phyloP scores from a whole-genome alignment of 2,113 vertebrate genomes.

The Strix aluco region DNA sequence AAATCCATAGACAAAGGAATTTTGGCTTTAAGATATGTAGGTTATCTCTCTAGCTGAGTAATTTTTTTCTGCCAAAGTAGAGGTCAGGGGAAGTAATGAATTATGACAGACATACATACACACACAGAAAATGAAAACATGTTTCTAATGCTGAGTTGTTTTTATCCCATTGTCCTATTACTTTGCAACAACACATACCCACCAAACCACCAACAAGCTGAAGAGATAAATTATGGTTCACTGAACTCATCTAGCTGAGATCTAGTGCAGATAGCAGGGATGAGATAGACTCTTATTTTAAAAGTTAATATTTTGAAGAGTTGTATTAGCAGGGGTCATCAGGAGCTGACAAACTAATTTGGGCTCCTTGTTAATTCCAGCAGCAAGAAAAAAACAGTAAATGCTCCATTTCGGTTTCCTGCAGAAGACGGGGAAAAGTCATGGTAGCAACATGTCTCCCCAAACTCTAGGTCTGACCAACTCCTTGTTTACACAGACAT shows the following conservation, averaged over 20 bases:
- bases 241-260: slow-evolving; percentile 6
- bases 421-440: not conserved
- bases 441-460: not conserved
- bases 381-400: not conserved
- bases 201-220: not conserved
- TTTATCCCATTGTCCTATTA: not conserved
- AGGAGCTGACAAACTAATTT: not conserved
- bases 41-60: not conserved
- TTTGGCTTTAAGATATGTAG: slow-evolving; percentile 1
- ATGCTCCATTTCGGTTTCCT: not conserved
- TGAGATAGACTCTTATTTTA: not conserved
- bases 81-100: slow-evolving; percentile 40
- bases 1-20: slow-evolving; percentile 14
- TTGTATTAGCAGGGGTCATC: not conserved
- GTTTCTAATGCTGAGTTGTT: not conserved
- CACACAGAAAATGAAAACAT: not conserved
- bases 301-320: not conserved
- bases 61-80: not conserved
- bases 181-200: not conserved
- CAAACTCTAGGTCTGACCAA: not conserved
- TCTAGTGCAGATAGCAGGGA: not conserved
- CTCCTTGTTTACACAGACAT: not conserved
- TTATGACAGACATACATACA: not conserved
- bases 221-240: not conserved
- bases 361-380: not conserved